Evolutionary conservation across 2,113 vertebrate species (phyloP).

Genomic region (Trichechus manatus): DNA sequence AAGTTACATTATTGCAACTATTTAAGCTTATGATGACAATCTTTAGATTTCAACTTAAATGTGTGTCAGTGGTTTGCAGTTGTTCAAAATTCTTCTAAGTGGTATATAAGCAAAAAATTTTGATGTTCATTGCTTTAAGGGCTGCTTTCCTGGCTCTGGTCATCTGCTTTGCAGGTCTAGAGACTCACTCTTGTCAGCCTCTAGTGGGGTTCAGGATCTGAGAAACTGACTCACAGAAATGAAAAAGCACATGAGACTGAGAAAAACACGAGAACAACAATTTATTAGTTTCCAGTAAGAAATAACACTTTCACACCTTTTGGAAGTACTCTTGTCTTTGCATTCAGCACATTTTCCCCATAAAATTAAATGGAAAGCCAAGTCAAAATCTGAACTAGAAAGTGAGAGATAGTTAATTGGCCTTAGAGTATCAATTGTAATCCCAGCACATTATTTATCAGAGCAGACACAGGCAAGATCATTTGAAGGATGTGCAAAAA

Average conservation of each 20-base stretch:
- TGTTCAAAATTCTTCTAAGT: neutral
- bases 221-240: neutral
- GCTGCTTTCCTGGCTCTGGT: neutral
- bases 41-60: slow-evolving; percentile 25
- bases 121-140: neutral
- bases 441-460: neutral
- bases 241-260: neutral
- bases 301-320: neutral
- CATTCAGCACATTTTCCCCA: neutral
- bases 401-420: neutral
- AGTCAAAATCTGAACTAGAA: slow-evolving; percentile 55
- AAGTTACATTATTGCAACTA: slow-evolving; percentile 30
- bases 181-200: neutral
- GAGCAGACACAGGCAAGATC: neutral
- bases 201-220: neutral
- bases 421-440: slow-evolving; percentile 20
- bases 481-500: neutral
- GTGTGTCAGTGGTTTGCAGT: neutral
- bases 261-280: neutral
- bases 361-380: slow-evolving; percentile 7
- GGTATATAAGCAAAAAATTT: neutral
- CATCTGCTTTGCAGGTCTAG: neutral
- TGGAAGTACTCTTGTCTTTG: neutral
- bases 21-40: neutral
- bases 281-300: slow-evolving; percentile 21